Evolutionary conservation across 2,113 vertebrate species (phyloP), one percentile per base, ranked within the genome.

Genomic region (Alethe diademata): DNA sequence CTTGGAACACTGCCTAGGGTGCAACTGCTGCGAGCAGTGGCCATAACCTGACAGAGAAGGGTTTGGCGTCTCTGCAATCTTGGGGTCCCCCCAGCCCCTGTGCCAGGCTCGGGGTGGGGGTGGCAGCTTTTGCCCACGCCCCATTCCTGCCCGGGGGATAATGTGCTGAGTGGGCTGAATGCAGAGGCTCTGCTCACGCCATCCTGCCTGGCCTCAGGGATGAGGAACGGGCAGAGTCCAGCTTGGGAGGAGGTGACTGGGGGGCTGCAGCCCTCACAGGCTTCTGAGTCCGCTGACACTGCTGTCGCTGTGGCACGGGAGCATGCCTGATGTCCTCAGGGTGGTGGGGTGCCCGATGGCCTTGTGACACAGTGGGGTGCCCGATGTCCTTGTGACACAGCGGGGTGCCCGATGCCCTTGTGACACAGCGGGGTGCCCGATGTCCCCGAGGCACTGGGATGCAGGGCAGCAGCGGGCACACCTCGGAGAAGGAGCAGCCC

Each of bases 211-310:
- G 43, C 42, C 51, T 8, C 2, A 1, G 20, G 53, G 25, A 24
- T 13, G 5, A 69, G 33, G 18, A 50, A 29, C n/a, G 13, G 12
- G 29, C 42, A 2, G 60, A 42, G 28, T 5, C 42, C 26, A 10
- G 25, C 9, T 14, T 1, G 25, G 23, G 50, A 61, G 51, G 35
- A 88, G 45, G 31, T 14, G 14, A 17, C 23, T 0, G 3, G 42
- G 15, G 0, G 2, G 9, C 14, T 25, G 36, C 43, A 72, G 70
- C 23, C 19, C 36, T 18, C 6, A 0, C 17, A 3, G 36, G 5
- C 18, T 24, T 11, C 6, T 3, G 4, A 26, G 40, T 13, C 26
- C 0, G 0, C 8, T 3, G 20, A 2, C 56, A 17, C 14, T 4
- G 3, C 3, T 5, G 61, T 4, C 23, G 4, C 33, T 0, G 5